phyloP scores from a whole-genome alignment of 2,888 invertebrate genomes.

The Neoascia interrupta region DNA sequence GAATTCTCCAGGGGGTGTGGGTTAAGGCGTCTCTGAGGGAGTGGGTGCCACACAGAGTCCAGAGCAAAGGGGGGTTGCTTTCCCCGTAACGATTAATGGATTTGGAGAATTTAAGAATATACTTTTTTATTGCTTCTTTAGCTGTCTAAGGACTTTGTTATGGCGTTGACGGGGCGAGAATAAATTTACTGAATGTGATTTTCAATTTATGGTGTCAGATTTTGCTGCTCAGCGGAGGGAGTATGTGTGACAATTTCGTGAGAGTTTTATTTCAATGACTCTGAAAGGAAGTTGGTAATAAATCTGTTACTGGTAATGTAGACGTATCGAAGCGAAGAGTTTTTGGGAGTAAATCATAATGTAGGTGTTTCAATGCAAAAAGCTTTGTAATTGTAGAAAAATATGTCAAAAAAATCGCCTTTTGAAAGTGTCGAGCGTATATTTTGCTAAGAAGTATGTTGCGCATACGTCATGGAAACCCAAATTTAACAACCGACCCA shows the following conservation, averaged over 20 bases:
- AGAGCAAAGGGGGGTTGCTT: not conserved
- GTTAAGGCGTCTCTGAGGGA: too few species aligned
- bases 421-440: too few species aligned
- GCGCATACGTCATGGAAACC: too few species aligned
- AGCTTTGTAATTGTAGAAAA: too few species aligned
- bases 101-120: slow-evolving; percentile 36
- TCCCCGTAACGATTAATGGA: slow-evolving; percentile 50
- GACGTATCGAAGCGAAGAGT: too few species aligned
- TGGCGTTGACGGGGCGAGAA: slow-evolving; percentile 8
- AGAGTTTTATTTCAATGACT: not conserved
- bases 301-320: too few species aligned
- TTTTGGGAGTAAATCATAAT: too few species aligned
- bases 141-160: slow-evolving; percentile 5
- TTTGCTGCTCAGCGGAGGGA: slow-evolving; percentile 3
- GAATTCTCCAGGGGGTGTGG: slow-evolving; percentile 5
- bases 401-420: too few species aligned
- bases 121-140: slow-evolving; percentile 2
- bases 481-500: too few species aligned
- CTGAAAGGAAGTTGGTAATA: too few species aligned
- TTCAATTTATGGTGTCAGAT: slow-evolving; percentile 49
- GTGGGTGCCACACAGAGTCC: not conserved
- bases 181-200: slow-evolving; percentile 48
- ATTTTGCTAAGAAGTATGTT: too few species aligned
- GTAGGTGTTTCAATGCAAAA: too few species aligned
- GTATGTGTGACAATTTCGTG: not conserved